A percentile compares a stretch with the other conserved stretches of the same genome.
These are phyloP conservation scores for Meles meles DNA, from an alignment of 2,113 vertebrate species.

Conservation along the genomic window DNA sequence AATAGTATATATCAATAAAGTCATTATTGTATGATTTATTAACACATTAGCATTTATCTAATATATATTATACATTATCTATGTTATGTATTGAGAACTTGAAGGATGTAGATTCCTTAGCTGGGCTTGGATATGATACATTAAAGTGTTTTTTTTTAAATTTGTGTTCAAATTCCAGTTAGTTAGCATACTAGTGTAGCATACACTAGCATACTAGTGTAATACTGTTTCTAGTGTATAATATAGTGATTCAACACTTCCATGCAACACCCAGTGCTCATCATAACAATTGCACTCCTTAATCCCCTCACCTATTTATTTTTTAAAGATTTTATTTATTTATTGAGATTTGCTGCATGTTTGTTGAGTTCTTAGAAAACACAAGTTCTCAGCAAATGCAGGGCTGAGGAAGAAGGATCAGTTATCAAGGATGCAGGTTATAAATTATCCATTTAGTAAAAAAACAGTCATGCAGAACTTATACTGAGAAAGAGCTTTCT, in stretches of 20 bases:
- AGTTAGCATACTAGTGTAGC: too few relatives aligned
- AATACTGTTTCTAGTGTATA: neutral
- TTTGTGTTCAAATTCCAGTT: neutral
- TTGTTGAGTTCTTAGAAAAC: too few relatives aligned
- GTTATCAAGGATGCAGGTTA: too few relatives aligned
- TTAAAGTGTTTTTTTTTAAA: neutral
- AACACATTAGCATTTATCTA: neutral
- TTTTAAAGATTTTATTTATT: neutral
- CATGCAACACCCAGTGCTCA: neutral
- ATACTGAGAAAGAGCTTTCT: constrained; percentile 10
- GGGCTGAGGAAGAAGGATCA: too few relatives aligned
- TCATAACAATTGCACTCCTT: neutral
- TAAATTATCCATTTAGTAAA: constrained; percentile 31
- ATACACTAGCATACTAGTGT: too few relatives aligned
- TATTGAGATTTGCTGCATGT: neutral
- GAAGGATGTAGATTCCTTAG: neutral
- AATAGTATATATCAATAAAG: neutral
- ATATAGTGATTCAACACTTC: neutral
- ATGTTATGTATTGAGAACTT: neutral
- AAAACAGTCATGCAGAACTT: neutral
- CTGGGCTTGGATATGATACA: neutral
- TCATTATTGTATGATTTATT: neutral
- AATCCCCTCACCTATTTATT: neutral
- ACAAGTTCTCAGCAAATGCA: too few relatives aligned
- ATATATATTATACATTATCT: neutral